Conservation (phyloP, 2,888 invertebrate genomes). For the Barypeithes pellucidus region DNA sequence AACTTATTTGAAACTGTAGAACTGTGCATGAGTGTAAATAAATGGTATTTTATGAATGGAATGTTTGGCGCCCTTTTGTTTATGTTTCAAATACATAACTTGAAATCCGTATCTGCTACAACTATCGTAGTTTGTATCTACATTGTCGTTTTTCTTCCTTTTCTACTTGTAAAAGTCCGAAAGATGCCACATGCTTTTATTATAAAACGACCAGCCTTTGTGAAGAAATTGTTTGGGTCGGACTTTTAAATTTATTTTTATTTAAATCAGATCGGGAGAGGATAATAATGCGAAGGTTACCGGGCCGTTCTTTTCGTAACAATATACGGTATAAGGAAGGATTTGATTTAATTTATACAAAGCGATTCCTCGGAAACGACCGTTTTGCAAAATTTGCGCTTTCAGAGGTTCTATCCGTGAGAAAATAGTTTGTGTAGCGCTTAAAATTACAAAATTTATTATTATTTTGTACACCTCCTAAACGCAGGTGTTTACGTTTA, state of each 20-base stretch:
- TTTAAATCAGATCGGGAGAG: slow-evolving; percentile 23
- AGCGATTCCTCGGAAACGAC: slow-evolving; percentile 14
- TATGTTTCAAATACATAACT: too few species aligned
- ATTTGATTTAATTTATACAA: slow-evolving; percentile 27
- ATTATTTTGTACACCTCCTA: too few species aligned
- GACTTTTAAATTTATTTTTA: slow-evolving; percentile 27
- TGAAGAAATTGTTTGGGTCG: slow-evolving; percentile 19
- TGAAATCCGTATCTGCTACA: neutral
- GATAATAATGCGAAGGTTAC: slow-evolving; percentile 19
- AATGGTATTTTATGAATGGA: too few species aligned
- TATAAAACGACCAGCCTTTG: slow-evolving; percentile 24
- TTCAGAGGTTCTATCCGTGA: neutral
- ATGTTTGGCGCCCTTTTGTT: too few species aligned
- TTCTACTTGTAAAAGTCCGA: slow-evolving; percentile 20
- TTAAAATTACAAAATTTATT: too few species aligned
- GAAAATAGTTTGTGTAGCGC: neutral
- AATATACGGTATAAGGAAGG: slow-evolving; percentile 2
- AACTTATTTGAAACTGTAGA: too few species aligned
- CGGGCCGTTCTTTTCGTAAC: slow-evolving; percentile 21
- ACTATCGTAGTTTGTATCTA: neutral
- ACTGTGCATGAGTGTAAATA: too few species aligned
- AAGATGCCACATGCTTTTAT: slow-evolving; percentile 30
- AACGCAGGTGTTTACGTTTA: too few species aligned
- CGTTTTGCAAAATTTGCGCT: slow-evolving; percentile 9
- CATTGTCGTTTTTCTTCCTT: slow-evolving; percentile 4